Evolutionary conservation across 30 jellyfish, hydroid and myxozoan species (phyloP).

Genomic region (Cassiopea andromeda): DNA sequence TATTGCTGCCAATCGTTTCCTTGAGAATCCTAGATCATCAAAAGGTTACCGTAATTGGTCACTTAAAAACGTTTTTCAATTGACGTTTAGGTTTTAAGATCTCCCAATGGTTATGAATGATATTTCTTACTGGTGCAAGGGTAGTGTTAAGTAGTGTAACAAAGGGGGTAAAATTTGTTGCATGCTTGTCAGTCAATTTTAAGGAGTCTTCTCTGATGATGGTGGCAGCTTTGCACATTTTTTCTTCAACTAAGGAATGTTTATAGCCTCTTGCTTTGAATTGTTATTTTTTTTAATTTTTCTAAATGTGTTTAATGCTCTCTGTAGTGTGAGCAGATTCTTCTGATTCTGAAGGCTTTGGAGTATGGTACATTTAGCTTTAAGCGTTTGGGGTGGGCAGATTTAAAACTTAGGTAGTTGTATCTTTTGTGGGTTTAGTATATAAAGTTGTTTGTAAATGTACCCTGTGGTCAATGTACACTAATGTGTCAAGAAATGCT

Average conservation of each 20-base stretch:
- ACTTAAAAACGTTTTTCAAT: conserved; percentile 3
- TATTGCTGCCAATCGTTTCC: conserved; percentile 12
- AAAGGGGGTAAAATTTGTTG: conserved; percentile 14
- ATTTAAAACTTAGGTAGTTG: conserved; percentile 5
- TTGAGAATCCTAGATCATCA: background rate
- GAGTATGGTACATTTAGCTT: conserved; percentile 38
- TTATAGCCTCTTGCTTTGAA: background rate
- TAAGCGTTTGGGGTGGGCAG: conserved; percentile 27
- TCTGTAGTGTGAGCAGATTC: conserved; percentile 12
- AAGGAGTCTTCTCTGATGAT: background rate
- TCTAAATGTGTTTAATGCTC: background rate
- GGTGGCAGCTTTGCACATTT: conserved; percentile 2
- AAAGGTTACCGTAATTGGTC: background rate
- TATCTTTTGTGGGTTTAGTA: conserved; percentile 36
- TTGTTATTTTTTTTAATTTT: background rate
- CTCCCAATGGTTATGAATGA: conserved; percentile 3
- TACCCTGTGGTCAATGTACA: conserved; percentile 32
- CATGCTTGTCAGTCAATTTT: conserved; percentile 5
- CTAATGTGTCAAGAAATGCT: conserved; percentile 27
- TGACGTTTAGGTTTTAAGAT: conserved; percentile 9
- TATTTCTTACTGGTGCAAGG: background rate
- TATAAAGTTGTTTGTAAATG: conserved; percentile 19
- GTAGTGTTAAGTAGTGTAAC: background rate
- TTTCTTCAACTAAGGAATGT: background rate
- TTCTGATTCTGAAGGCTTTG: conserved; percentile 20